phyloP scores from a whole-genome alignment of 2,797 vertebrate genomes.

The Notoglanidium macrostoma region DNA sequence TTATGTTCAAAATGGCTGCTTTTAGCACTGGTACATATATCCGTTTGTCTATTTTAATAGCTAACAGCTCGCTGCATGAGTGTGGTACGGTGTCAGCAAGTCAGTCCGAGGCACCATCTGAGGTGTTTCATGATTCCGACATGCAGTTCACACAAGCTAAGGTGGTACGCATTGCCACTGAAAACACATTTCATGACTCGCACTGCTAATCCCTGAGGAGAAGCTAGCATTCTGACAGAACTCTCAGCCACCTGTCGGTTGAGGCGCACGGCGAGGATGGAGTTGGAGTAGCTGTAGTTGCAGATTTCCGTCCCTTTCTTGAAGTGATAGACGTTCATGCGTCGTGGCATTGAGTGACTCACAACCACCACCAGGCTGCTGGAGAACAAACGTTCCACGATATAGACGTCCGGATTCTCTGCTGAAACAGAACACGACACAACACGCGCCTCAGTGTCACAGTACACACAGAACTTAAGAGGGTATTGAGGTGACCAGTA shows the following conservation, averaged over 20 bases:
- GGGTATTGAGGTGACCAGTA: too few relatives aligned
- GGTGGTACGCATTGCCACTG: background rate
- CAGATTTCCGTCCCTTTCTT: slow-evolving; percentile 97
- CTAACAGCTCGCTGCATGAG: background rate
- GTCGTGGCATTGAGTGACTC: slow-evolving; percentile 79
- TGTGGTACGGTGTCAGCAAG: background rate
- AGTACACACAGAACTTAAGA: background rate
- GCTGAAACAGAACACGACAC: slow-evolving; percentile 58
- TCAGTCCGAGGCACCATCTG: background rate
- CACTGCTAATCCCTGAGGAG: background rate
- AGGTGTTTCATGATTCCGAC: background rate
- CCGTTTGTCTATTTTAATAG: background rate
- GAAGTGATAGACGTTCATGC: slow-evolving; percentile 96
- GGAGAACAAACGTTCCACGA: slow-evolving; percentile 93
- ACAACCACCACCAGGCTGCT: slow-evolving; percentile 96
- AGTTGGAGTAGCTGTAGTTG: slow-evolving; percentile 91
- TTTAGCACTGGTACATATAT: background rate
- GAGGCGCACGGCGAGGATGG: slow-evolving; percentile 85
- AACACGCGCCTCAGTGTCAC: background rate
- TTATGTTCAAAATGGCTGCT: background rate
- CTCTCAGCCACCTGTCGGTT: slow-evolving; percentile 83
- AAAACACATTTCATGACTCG: background rate
- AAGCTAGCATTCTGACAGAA: background rate
- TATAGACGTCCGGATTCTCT: slow-evolving; percentile 88
- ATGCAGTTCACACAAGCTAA: background rate